Base-by-base conservation (phyloP, 2,113 vertebrate genomes). In the Microcebus tavaratra region DNA sequence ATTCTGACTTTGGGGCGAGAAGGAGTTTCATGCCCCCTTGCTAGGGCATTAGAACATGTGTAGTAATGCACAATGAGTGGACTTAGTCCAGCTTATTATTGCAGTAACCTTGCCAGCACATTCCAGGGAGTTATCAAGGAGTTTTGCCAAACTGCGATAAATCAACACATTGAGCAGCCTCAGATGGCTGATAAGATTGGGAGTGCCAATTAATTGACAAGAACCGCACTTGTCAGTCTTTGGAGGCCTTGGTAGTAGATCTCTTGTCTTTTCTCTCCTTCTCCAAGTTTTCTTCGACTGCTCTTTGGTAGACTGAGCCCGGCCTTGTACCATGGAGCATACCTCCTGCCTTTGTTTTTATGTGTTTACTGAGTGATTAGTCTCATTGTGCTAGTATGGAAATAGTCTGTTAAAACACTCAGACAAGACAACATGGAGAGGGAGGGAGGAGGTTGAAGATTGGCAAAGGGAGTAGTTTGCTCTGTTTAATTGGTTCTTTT, bases 401-500 rank as follows among this genome's bases (percentile, higher is more conserved):
- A 34, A 97, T 98, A 97, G 97, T 98, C 96, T 97, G 78, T 98
- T 97, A 98, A 97, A 98, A 96, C 92, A 87, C 96, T 97, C 94
- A 92, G 96, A 97, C 93, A 95, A 96, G 98, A 97, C 98, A 98
- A 91, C 94, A 73, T 95, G 94, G 93, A 96, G 96, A 96, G 97
- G 94, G 95, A 97, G 78, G 90, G 55, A 67, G 96, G 94, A 91
- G 96, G 96, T 88, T 42, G 42, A 68, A 82, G 53, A 48, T 42
- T 53, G 88, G 98, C 21, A 4, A 95, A 88, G 96, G 95, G 85
- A 98, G 97, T 91, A 59, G 94, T 98, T 83, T 93, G 98, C 97
- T 94, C 97, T 98, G 97, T 98, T 98, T 98, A 99, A 98, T 99
- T 99, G 98, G 98, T 98, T 98, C 98, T 98, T 98, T 98, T 98